Evolutionary conservation across 2,888 invertebrate genomes (phyloP).

Genomic region (Lymantria monacha): DNA sequence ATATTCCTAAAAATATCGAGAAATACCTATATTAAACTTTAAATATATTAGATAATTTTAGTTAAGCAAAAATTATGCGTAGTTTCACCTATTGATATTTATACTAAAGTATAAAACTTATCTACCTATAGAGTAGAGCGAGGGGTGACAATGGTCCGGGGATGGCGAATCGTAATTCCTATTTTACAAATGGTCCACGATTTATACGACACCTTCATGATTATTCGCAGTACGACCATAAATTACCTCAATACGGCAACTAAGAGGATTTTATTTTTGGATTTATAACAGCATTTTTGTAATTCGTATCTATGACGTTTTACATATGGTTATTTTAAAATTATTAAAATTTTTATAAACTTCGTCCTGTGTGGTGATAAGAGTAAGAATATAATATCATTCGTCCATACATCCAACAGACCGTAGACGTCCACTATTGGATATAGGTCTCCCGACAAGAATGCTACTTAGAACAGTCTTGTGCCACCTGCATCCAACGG

Average conservation of each 20-base stretch:
- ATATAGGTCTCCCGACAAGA: no score
- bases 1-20: no score
- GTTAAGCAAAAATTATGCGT: no score
- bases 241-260: slow-evolving; percentile 71
- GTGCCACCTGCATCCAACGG: no score
- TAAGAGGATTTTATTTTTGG: slow-evolving; percentile 73
- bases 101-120: slow-evolving; percentile 17
- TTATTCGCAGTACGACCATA: slow-evolving; percentile 75
- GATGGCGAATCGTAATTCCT: slow-evolving; percentile 70
- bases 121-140: slow-evolving; percentile 27
- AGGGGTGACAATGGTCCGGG: slow-evolving; percentile 61
- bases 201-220: slow-evolving; percentile 79
- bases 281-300: slow-evolving; percentile 72
- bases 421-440: no score
- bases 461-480: no score
- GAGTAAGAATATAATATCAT: no score
- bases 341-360: slow-evolving; percentile 25
- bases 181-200: slow-evolving; percentile 80
- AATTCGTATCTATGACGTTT: slow-evolving; percentile 42
- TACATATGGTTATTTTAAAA: slow-evolving; percentile 27
- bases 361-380: no score
- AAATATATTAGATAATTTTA: no score
- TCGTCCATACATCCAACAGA: no score
- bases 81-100: no score
- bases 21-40: no score